Percentiles rank a stretch among this genome's conserved stretches.
Conservation (phyloP, 64 coral and sea anemone genomes). For the Montipora cactus region DNA sequence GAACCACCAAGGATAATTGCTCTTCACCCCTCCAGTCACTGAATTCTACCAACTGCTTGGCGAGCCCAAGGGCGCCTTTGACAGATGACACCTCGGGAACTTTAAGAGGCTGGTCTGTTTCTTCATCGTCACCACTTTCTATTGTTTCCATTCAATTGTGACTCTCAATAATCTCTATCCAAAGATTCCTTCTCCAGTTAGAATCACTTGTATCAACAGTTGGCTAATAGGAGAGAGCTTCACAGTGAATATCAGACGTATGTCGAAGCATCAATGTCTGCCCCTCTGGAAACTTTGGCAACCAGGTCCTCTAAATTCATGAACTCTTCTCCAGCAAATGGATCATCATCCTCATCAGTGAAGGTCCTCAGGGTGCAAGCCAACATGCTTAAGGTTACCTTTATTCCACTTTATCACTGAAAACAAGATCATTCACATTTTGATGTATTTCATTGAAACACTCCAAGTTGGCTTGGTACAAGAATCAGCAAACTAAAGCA, state of each 20-base stretch:
- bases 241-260: background rate
- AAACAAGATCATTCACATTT: too few relatives aligned
- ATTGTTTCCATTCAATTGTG: background rate
- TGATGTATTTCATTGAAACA: too few relatives aligned
- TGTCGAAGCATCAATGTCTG: background rate
- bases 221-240: background rate
- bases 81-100: background rate
- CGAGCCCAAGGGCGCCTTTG: background rate
- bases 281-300: background rate
- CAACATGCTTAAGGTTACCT: background rate
- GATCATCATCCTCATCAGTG: background rate
- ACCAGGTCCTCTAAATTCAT: background rate
- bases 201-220: background rate
- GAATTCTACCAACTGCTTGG: background rate
- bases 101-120: background rate
- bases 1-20: conserved; percentile 20
- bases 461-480: too few relatives aligned
- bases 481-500: too few relatives aligned
- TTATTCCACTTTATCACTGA: too few relatives aligned
- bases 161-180: background rate
- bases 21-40: conserved; percentile 19
- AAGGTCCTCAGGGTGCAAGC: background rate
- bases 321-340: background rate
- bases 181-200: background rate
- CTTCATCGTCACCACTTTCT: background rate